These are phyloP conservation scores for Mixornis gularis DNA, from an alignment of 2,113 vertebrate genomes.

Conservation along the genomic window DNA sequence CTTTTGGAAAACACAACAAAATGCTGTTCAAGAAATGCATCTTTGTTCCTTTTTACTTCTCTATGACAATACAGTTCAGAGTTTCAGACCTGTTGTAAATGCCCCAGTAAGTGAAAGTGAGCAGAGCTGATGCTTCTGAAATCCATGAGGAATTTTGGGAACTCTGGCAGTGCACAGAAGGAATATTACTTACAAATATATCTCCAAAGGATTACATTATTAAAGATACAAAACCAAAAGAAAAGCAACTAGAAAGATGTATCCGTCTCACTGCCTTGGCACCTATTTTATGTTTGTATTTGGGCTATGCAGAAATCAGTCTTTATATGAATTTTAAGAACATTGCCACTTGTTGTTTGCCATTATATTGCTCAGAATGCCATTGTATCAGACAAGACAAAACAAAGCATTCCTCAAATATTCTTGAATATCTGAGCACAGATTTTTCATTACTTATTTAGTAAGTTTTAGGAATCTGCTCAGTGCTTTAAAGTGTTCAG, in stretches of 20 bases:
- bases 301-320: background rate
- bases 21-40: background rate
- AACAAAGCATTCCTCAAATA: background rate
- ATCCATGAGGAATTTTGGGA: background rate
- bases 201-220: background rate
- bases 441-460: background rate
- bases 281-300: background rate
- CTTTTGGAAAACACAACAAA: background rate
- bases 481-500: background rate
- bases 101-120: background rate
- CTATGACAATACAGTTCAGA: rapidly evolving
- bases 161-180: background rate
- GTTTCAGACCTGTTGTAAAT: background rate
- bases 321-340: background rate
- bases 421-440: background rate
- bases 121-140: background rate
- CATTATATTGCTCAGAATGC: background rate
- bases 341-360: background rate
- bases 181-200: background rate
- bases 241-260: background rate
- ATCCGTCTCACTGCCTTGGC: background rate
- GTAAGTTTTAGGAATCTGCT: background rate
- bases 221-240: no score
- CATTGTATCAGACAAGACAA: background rate
- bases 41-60: background rate